phyloP scores from a whole-genome alignment of 2,113 vertebrate genomes.

The Stegastes partitus region DNA sequence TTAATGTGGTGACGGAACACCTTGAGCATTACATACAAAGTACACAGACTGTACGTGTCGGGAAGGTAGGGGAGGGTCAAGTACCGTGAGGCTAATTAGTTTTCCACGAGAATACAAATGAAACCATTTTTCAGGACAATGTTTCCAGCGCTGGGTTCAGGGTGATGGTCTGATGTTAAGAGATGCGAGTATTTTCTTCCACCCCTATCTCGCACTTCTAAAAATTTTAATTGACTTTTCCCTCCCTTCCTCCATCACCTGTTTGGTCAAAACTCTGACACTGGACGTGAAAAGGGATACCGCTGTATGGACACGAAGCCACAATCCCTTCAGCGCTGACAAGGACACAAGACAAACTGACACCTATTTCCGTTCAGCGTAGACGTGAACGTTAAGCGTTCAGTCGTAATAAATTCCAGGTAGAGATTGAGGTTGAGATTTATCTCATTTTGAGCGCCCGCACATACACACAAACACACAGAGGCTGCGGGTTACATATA shows the following conservation, averaged over 20 bases:
- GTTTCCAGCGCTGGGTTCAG: conserved; percentile 41
- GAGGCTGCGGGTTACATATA: conserved; percentile 10
- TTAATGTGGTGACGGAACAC: conserved; percentile 26
- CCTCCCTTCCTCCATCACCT: conserved; percentile 4
- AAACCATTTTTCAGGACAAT: conserved; percentile 49
- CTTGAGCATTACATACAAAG: conserved; percentile 13
- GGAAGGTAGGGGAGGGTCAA: conserved; percentile 31
- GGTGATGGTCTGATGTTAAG: conserved; percentile 46
- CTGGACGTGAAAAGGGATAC: conserved; percentile 28
- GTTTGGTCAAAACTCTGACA: conserved; percentile 28
- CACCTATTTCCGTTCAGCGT: conserved; percentile 14
- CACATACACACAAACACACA: background rate
- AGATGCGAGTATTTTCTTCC: conserved; percentile 47
- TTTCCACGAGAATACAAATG: conserved; percentile 58
- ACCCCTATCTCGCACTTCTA: conserved; percentile 20
- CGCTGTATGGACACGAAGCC: conserved; percentile 1
- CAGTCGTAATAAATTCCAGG: conserved; percentile 20
- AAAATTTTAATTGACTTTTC: conserved; percentile 43
- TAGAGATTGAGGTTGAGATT: conserved; percentile 10
- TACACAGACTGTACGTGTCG: conserved; percentile 14
- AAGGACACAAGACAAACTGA: conserved; percentile 50
- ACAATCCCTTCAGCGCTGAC: conserved; percentile 38
- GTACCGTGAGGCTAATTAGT: conserved; percentile 68
- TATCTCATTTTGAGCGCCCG: conserved; percentile 15
- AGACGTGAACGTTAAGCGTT: background rate